Base-by-base conservation (phyloP, 2,888 invertebrate species). In the Lasioglossum calceatum region DNA sequence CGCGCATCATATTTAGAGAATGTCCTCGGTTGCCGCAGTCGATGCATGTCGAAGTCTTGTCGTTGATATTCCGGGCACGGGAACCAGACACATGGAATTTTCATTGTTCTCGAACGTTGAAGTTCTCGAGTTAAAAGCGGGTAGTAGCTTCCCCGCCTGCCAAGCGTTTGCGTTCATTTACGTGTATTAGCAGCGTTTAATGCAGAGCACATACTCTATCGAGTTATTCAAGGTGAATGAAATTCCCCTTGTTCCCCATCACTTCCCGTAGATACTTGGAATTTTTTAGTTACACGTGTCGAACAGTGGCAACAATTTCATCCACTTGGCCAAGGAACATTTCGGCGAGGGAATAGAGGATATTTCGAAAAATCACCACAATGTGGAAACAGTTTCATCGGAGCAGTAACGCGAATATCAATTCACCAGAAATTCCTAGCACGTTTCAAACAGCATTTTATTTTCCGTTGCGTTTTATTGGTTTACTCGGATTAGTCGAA, bases 1-100 rank as follows among this genome's bases (percentile, higher is more conserved):
- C 12, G 50, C 12, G 42, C 32, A 42, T 78, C 71, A 77, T 71
- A 79, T 86, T 85, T 72, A 64, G 64, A 74, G 58, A 61, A 76
- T 74, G 47, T 47, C 27, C 67, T 61, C 23, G 16, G 14, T 42
- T 8, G 23, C 23, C n/a, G 23, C 50, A 27, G 39, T 58, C 77
- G 76, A 85, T 81, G 71, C 39, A 47, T 64, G 81, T 77, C 73
- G 64, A 50, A n/a, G 47, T 27, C 50, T 81, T 44, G 81, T 27
- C n/a, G 50, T 67, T 58, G 77, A 72, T 77, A 86, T 87, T 87
- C 79, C 50, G 70, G 7, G 70, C 79, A 79, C 81, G 71, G 50
- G n/a, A 50, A 47, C 36, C 39, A 64, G 84, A 84, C 74, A 58
- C 54, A 36, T 42, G 79, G 85, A 87, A 85, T 82, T 85, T 81